phyloP scores from a whole-genome alignment of 2,113 vertebrate genomes.

The Turdus rufiventris region DNA sequence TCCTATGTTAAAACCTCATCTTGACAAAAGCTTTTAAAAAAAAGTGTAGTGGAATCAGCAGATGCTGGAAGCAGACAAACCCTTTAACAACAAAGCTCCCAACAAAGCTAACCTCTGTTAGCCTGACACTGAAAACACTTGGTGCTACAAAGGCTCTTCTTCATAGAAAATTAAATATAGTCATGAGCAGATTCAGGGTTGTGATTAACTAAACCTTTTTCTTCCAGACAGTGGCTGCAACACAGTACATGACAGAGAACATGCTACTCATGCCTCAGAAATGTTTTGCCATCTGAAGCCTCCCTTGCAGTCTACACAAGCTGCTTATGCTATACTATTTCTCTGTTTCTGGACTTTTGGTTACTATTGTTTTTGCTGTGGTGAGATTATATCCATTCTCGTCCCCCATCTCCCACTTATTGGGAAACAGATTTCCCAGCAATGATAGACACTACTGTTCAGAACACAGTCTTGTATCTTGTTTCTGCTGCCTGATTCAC shows the following conservation, averaged over 20 bases:
- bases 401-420: background rate
- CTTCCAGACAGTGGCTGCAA: background rate
- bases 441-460: background rate
- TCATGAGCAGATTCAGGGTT: background rate
- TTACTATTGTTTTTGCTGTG: background rate
- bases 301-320: background rate
- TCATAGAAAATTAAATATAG: background rate
- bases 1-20: background rate
- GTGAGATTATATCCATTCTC: background rate
- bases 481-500: background rate
- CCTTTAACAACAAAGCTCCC: background rate
- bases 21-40: background rate
- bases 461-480: background rate
- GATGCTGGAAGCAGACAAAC: background rate
- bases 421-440: background rate
- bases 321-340: fast-evolving
- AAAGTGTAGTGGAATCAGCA: background rate
- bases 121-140: background rate
- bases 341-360: background rate
- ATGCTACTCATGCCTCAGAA: background rate
- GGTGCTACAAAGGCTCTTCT: background rate
- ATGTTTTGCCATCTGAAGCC: background rate
- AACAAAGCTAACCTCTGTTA: background rate
- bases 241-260: background rate
- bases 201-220: background rate